These are phyloP conservation scores for Anoplolepis gracilipes DNA, from an alignment of 1,140 invertebrate genomes.

Conservation along the genomic window DNA sequence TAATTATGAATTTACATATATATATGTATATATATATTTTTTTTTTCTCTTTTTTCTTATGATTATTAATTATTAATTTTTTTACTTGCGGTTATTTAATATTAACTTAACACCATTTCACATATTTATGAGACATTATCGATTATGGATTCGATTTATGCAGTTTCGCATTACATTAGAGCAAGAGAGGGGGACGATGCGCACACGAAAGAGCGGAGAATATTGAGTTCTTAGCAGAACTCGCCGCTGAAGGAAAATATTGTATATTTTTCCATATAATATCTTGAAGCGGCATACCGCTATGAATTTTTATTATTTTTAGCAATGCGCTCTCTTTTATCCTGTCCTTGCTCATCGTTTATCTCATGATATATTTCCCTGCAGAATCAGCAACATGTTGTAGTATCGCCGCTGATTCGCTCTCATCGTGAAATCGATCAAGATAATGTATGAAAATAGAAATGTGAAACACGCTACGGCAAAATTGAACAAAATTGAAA, in stretches of 20 bases:
- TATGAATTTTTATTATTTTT: slow-evolving; percentile 59
- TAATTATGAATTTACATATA: not conserved
- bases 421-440: slow-evolving; percentile 11
- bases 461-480: not conserved
- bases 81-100: not conserved
- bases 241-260: slow-evolving; percentile 38
- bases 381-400: not conserved
- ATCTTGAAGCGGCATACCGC: slow-evolving; percentile 22
- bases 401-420: slow-evolving; percentile 5
- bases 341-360: not conserved
- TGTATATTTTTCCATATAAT: slow-evolving; percentile 59
- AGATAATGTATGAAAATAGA: slow-evolving; percentile 1
- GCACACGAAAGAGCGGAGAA: not conserved
- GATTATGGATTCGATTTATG: slow-evolving; percentile 23
- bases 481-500: not conserved
- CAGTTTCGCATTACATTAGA: slow-evolving; percentile 1
- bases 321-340: slow-evolving; percentile 1
- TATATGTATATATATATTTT: not conserved
- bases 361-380: slow-evolving; percentile 42
- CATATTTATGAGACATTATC: slow-evolving; percentile 32
- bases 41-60: not conserved
- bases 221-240: slow-evolving; percentile 47
- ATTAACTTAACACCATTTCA: not conserved
- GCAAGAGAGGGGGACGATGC: not conserved
- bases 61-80: not conserved